Percentiles rank a stretch among this genome's conserved stretches.
Evolutionary conservation across 2,113 vertebrate genomes (phyloP).

Genomic region (Trachemys scripta): DNA sequence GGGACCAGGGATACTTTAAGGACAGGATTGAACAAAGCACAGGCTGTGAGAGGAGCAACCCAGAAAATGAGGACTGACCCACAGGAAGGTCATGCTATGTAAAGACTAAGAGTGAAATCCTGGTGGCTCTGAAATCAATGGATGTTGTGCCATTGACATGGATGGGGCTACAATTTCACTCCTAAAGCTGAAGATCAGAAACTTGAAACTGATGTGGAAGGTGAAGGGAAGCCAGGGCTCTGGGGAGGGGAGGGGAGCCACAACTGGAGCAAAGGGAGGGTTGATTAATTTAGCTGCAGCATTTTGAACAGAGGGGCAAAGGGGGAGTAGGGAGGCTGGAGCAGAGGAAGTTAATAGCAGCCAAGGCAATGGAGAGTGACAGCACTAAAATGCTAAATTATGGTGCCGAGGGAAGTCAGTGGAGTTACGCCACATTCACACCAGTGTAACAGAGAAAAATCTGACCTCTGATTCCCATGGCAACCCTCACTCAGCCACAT

Average conservation of each 20-base stretch:
- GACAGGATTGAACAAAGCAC: not conserved
- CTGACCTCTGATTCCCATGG: constrained; percentile 68
- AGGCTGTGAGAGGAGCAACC: not conserved
- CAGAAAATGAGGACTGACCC: not conserved
- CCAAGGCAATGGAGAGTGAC: not conserved
- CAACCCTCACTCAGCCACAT: constrained; percentile 5
- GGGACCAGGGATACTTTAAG: not conserved
- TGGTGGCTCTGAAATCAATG: not conserved
- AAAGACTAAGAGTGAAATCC: rapidly evolving
- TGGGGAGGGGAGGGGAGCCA: rapidly evolving
- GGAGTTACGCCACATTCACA: not conserved
- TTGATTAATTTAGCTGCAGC: rapidly evolving
- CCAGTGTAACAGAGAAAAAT: not conserved
- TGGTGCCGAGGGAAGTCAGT: not conserved
- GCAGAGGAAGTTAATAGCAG: not conserved
- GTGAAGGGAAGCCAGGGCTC: rapidly evolving
- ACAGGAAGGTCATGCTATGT: not conserved
- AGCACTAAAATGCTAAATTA: not conserved
- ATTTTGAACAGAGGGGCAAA: not conserved
- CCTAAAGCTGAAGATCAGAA: not conserved
- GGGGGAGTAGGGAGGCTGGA: not conserved
- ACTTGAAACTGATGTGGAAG: not conserved
- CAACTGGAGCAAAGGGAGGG: not conserved
- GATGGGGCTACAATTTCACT: not conserved
- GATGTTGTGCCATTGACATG: not conserved